phyloP scores from a whole-genome alignment of 2,888 invertebrate species.

The Cactoblastis cactorum region DNA sequence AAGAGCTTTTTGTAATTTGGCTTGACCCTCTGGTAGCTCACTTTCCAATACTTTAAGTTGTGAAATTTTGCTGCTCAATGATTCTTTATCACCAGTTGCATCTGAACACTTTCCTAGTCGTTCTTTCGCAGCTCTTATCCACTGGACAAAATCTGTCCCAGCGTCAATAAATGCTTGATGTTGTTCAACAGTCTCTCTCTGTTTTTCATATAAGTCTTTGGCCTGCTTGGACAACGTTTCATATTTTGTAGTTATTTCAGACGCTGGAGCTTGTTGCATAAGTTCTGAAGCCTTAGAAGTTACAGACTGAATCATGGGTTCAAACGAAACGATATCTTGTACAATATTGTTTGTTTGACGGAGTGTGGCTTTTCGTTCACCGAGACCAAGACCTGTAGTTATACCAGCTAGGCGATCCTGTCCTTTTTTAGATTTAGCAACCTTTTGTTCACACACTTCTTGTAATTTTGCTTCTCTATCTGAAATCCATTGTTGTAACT shows the following conservation, averaged over 20 bases:
- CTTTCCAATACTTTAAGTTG: constrained; percentile 91
- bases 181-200: constrained; percentile 93
- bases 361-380: constrained; percentile 92
- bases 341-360: constrained; percentile 96
- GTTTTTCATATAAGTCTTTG: constrained; percentile 91
- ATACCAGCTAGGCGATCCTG: constrained; percentile 83
- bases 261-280: constrained; percentile 93
- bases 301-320: constrained; percentile 98
- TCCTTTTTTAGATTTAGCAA: constrained; percentile 87
- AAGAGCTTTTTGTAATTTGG: constrained; percentile 89
- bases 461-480: constrained; percentile 95
- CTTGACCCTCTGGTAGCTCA: constrained; percentile 90
- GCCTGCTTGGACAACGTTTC: constrained; percentile 94
- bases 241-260: constrained; percentile 95
- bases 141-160: constrained; percentile 93
- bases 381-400: constrained; percentile 87
- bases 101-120: constrained; percentile 94
- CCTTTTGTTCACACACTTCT: constrained; percentile 92
- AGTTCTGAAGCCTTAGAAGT: constrained; percentile 95
- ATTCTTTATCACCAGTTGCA: constrained; percentile 94
- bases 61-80: constrained; percentile 90
- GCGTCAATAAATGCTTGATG: constrained; percentile 95
- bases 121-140: constrained; percentile 95
- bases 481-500: constrained; percentile 95
- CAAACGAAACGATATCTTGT: constrained; percentile 97